Evolutionary conservation across 2,113 vertebrate genomes (phyloP), one percentile per base, ranked within the genome.

Genomic region (Trinectes maculatus): DNA sequence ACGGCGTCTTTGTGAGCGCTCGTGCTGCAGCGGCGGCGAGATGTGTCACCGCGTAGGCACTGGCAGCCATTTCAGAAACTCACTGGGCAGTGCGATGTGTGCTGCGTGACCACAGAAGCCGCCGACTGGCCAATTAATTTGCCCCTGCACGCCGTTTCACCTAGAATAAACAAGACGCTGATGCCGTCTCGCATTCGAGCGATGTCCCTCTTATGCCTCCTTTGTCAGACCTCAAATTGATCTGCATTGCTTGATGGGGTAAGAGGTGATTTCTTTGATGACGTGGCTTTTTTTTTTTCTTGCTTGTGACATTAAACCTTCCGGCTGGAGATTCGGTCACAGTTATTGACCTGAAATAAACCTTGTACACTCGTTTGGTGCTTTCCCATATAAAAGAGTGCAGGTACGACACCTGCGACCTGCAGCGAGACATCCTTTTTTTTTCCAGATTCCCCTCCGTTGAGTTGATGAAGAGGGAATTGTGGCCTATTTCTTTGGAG

Each of bases 401-500:
- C 11, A 26, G 28, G 66, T 15, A 1, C 0, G 21, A 5, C 65
- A 63, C 72, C 68, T 70, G 71, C 58, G 77, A 81, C 77, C 77
- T 60, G 69, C 81, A 57, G 40, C 5, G 13, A 5, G 53, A 73
- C 43, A 3, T 46, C 58, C 11, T 43, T 60, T 71, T 48, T 79
- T 66, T 58, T 72, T 71, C 71, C 6, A 2, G 37, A 56, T 66
- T 79, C 71, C 64, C 63, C 74, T 49, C n/a, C n/a, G n/a, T 62
- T 6, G 53, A 76, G 67, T 65, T 31, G 37, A 76, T 43, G 68
- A 64, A 52, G 74, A 77, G 85, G 80, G 75, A 84, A 70, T 69
- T 57, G 80, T 85, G 87, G 69, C 82, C 89, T 87, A 90, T 87
- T 89, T 86, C 82, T 84, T 81, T 77, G 71, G 78, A 87, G 87